A percentile compares a stretch with the other conserved stretches of the same genome.
Evolutionary conservation across 2,888 invertebrate species (phyloP).

Genomic region (Ceramica pisi): DNA sequence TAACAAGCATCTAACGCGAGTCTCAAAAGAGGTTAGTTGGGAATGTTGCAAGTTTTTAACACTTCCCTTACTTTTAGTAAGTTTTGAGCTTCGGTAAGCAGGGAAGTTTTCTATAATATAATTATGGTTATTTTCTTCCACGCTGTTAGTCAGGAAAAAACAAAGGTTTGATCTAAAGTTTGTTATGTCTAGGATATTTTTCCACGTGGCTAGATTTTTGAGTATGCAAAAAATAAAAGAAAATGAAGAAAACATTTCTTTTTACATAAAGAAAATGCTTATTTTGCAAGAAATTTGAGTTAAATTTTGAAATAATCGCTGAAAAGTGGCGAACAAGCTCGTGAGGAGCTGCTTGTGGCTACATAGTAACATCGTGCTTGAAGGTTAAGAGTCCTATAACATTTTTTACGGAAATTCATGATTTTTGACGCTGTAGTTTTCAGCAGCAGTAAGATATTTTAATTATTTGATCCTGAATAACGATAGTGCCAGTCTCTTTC

Average conservation of each 20-base stretch:
- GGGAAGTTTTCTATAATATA: slow-evolving; percentile 32
- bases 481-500: too few species aligned
- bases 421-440: too few species aligned
- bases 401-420: too few species aligned
- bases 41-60: slow-evolving; percentile 33
- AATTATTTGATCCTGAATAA: too few species aligned
- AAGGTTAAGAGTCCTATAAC: too few species aligned
- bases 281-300: neutral
- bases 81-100: slow-evolving; percentile 28
- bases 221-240: neutral
- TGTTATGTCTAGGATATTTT: neutral
- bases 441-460: too few species aligned
- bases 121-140: slow-evolving; percentile 35
- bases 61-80: slow-evolving; percentile 14
- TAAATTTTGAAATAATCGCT: too few species aligned
- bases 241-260: too few species aligned
- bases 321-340: too few species aligned
- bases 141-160: slow-evolving; percentile 7
- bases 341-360: too few species aligned
- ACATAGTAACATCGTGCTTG: too few species aligned
- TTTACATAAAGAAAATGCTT: neutral
- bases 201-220: neutral
- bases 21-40: slow-evolving; percentile 40
- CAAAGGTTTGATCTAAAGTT: slow-evolving; percentile 18
- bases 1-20: slow-evolving; percentile 41